Conservation (phyloP, 1,140 invertebrate species). For the Drosophila aff. region DNA sequence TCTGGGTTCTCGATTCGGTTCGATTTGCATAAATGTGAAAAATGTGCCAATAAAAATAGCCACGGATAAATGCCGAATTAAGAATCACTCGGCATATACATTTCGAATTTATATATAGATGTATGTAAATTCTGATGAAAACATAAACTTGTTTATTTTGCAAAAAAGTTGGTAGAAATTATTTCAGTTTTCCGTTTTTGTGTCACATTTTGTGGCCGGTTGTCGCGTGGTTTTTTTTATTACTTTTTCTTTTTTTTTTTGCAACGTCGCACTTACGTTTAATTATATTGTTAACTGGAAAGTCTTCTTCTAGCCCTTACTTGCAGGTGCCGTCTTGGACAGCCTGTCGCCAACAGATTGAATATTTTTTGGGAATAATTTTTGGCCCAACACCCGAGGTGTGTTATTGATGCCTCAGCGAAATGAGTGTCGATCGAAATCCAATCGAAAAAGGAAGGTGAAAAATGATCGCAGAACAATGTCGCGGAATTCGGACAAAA, state of each 20-base stretch:
- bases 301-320: constrained; percentile 22
- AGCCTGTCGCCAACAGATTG: constrained; percentile 60
- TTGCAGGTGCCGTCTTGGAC: constrained; percentile 50
- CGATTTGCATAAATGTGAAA: constrained; percentile 79
- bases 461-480: constrained; percentile 62
- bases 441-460: constrained; percentile 62
- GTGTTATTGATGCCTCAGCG: constrained; percentile 34
- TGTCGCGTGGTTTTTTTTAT: constrained; percentile 19
- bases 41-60: constrained; percentile 82
- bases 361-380: constrained; percentile 34
- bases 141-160: constrained; percentile 80
- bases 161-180: constrained; percentile 53
- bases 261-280: constrained; percentile 50
- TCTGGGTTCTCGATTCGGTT: constrained; percentile 46
- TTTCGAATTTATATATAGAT: constrained; percentile 48
- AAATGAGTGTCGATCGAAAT: constrained; percentile 42
- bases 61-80: constrained; percentile 51
- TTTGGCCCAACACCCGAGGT: constrained; percentile 19
- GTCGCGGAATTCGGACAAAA: constrained; percentile 25
- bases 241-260: constrained; percentile 2
- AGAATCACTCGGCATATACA: constrained; percentile 56
- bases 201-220: constrained; percentile 61
- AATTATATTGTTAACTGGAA: constrained; percentile 30
- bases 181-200: constrained; percentile 34
- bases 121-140: constrained; percentile 79